These are phyloP conservation scores for Seriola quinqueradiata DNA, from an alignment of 2,113 vertebrate species.

Conservation along the genomic window DNA sequence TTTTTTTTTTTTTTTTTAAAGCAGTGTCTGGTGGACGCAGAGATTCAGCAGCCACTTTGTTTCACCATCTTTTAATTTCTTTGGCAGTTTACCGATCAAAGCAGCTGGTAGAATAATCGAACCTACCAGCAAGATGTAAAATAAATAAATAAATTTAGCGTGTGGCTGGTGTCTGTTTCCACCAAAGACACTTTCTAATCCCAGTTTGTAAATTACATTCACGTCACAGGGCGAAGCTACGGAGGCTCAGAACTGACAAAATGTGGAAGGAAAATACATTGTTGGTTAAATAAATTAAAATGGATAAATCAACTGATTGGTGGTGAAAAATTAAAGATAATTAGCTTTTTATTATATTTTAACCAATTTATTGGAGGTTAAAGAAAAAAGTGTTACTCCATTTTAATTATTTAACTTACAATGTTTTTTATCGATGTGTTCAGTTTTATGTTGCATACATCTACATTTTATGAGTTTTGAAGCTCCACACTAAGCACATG, in stretches of 20 bases:
- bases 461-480: background rate
- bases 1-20: background rate
- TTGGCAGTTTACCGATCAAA: background rate
- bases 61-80: background rate
- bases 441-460: background rate
- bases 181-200: background rate
- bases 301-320: background rate
- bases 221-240: background rate
- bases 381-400: background rate
- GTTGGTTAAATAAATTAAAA: background rate
- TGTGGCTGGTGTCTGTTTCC: constrained; percentile 1
- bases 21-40: background rate
- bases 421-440: background rate
- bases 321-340: background rate
- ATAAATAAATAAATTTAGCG: background rate
- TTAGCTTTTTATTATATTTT: too few species aligned
- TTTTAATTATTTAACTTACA: background rate
- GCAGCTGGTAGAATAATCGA: background rate
- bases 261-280: background rate
- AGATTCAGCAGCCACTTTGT: background rate
- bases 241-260: constrained; percentile 11
- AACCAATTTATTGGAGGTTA: too few species aligned
- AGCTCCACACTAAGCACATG: background rate
- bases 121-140: background rate
- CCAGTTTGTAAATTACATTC: background rate